phyloP scores from a whole-genome alignment of 2,888 invertebrate species.

The Aricia artaxerxes region DNA sequence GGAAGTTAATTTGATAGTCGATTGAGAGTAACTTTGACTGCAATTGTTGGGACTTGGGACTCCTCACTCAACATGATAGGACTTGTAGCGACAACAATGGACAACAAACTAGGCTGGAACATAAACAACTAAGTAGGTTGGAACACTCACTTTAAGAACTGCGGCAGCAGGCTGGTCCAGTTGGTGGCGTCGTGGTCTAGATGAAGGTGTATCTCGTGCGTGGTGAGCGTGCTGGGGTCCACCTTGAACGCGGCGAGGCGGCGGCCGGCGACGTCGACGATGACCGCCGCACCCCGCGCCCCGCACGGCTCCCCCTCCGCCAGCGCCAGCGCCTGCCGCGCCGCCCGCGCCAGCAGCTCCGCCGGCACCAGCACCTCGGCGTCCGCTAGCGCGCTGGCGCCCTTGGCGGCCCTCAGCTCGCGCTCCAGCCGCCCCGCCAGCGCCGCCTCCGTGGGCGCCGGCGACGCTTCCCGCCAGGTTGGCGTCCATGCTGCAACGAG shows the following conservation, averaged over 20 bases:
- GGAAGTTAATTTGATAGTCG: not conserved
- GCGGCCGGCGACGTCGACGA: slow-evolving; percentile 89
- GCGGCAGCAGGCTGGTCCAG: slow-evolving; percentile 93
- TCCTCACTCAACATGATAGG: not conserved
- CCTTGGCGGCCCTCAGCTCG: slow-evolving; percentile 89
- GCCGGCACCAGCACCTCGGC: slow-evolving; percentile 93
- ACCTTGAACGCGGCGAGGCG: slow-evolving; percentile 91
- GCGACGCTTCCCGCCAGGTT: slow-evolving; percentile 73
- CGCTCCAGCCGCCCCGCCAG: slow-evolving; percentile 88
- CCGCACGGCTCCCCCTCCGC: slow-evolving; percentile 96
- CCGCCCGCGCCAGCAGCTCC: slow-evolving; percentile 88
- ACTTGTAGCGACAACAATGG: not conserved
- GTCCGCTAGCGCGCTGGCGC: slow-evolving; percentile 87
- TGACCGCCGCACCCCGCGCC: slow-evolving; percentile 91
- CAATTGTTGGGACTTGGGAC: not conserved
- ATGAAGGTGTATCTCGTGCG: slow-evolving; percentile 94
- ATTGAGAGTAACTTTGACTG: not conserved
- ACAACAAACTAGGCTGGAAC: not conserved
- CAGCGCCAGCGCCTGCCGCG: slow-evolving; percentile 88
- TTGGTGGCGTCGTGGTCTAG: slow-evolving; percentile 92
- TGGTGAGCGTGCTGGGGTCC: slow-evolving; percentile 92
- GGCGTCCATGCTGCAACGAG: slow-evolving; percentile 73
- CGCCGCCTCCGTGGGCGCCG: slow-evolving; percentile 82
- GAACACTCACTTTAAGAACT: slow-evolving; percentile 91
- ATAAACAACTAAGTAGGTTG: not conserved